phyloP scores from a whole-genome alignment of 2,888 invertebrate species.

The Balanococcus diminutus region DNA sequence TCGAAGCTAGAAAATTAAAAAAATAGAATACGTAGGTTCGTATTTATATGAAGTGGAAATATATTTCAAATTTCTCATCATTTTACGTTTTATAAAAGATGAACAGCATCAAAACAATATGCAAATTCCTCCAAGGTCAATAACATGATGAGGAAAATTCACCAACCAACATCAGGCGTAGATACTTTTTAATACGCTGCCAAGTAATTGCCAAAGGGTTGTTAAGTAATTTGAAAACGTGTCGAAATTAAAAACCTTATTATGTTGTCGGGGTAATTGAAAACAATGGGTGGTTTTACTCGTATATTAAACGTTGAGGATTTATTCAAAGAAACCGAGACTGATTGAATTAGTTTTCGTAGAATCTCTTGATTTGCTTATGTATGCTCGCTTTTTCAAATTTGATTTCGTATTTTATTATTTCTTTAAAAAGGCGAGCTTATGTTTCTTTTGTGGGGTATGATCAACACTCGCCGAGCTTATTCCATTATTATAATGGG shows the following conservation, averaged over 20 bases:
- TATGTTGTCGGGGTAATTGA: not conserved
- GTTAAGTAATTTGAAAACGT: slow-evolving; percentile 19
- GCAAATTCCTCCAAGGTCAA: not conserved
- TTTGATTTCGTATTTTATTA: too few species aligned
- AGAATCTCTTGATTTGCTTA: not conserved
- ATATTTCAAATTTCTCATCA: too few species aligned
- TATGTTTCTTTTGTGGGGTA: too few species aligned
- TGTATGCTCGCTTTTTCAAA: not conserved
- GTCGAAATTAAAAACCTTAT: slow-evolving; percentile 12
- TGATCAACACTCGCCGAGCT: too few species aligned
- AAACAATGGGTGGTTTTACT: slow-evolving; percentile 28
- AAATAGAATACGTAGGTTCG: too few species aligned
- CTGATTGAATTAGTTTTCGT: not conserved
- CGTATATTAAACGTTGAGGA: not conserved
- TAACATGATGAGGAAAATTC: not conserved
- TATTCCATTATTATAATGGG: too few species aligned
- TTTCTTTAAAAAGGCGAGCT: too few species aligned
- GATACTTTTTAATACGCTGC: slow-evolving; percentile 16
- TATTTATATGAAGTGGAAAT: too few species aligned
- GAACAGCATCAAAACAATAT: too few species aligned
- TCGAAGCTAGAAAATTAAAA: too few species aligned
- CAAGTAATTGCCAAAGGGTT: slow-evolving; percentile 24
- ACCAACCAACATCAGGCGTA: not conserved
- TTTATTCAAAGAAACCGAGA: slow-evolving; percentile 1
- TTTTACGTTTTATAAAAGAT: too few species aligned